phyloP scores from a whole-genome alignment of 2,797 vertebrate genomes.

The Bradypodion ventrale region DNA sequence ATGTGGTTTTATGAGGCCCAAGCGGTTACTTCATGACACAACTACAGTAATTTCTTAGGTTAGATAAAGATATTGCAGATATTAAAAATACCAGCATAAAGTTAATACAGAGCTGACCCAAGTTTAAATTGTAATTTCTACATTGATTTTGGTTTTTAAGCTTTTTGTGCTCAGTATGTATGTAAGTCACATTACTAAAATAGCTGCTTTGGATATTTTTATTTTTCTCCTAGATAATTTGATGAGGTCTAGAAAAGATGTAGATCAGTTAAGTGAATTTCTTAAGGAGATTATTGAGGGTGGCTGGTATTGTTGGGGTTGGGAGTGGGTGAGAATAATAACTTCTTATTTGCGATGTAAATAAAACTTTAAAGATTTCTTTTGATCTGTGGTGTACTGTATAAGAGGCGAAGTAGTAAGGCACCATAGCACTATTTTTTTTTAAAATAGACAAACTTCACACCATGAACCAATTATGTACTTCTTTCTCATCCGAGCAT shows the following conservation, averaged over 20 bases:
- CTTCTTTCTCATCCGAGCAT: background rate
- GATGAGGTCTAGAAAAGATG: constrained; percentile 54
- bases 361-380: background rate
- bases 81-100: background rate
- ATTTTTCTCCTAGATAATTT: constrained; percentile 46
- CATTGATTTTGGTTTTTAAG: no score
- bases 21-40: background rate
- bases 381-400: background rate
- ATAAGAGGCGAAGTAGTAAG: background rate
- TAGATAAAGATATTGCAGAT: background rate
- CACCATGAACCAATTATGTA: background rate
- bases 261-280: constrained; percentile 62
- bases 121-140: background rate
- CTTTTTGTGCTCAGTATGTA: background rate
- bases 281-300: constrained; percentile 62
- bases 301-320: constrained; percentile 54
- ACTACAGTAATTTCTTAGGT: background rate
- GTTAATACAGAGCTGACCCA: constrained; percentile 5
- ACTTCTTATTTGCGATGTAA: constrained; percentile 47
- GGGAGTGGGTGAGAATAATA: constrained; percentile 48
- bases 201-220: constrained; percentile 5
- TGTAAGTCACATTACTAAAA: constrained; percentile 42
- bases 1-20: background rate
- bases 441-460: background rate
- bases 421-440: background rate